phyloP scores from a whole-genome alignment of 2,888 invertebrate species.

The Blastobasis adustella region DNA sequence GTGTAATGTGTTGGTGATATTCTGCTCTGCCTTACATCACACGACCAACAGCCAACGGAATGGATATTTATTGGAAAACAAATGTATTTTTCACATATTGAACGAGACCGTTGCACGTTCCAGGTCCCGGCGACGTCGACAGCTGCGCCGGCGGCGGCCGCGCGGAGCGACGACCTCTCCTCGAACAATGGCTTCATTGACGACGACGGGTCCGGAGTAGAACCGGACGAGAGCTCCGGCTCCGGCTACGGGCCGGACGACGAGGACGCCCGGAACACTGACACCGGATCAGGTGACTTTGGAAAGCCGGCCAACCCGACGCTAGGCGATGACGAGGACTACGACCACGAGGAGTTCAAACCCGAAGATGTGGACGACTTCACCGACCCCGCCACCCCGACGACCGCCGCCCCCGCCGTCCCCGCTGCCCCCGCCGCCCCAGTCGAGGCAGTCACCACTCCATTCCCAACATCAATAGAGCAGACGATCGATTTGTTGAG shows the following conservation, averaged over 20 bases:
- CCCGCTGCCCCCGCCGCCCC: constrained; percentile 20
- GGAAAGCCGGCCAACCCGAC: constrained; percentile 35
- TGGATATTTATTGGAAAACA: no score
- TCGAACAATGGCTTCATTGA: constrained; percentile 81
- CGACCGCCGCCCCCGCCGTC: constrained; percentile 17
- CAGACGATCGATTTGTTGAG: constrained; percentile 50
- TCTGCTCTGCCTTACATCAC: no score
- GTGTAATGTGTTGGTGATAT: no score
- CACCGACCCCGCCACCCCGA: constrained; percentile 7
- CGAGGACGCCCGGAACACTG: constrained; percentile 69
- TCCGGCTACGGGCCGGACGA: constrained; percentile 87
- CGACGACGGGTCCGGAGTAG: constrained; percentile 85
- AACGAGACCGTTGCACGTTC: constrained; percentile 19
- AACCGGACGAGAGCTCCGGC: constrained; percentile 88
- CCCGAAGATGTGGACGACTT: not conserved
- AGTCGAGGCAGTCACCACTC: constrained; percentile 5
- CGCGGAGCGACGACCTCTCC: constrained; percentile 57
- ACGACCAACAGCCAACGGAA: no score
- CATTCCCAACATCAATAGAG: constrained; percentile 22
- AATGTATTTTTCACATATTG: no score
- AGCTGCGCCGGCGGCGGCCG: constrained; percentile 37
- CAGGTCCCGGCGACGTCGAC: constrained; percentile 53
- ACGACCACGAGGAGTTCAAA: constrained; percentile 21
- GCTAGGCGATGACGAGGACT: constrained; percentile 66
- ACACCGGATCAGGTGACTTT: constrained; percentile 59